Percentiles rank a stretch among this genome's conserved stretches.
Conservation (phyloP, 2,113 vertebrate genomes). For the Saguinus imperator region DNA sequence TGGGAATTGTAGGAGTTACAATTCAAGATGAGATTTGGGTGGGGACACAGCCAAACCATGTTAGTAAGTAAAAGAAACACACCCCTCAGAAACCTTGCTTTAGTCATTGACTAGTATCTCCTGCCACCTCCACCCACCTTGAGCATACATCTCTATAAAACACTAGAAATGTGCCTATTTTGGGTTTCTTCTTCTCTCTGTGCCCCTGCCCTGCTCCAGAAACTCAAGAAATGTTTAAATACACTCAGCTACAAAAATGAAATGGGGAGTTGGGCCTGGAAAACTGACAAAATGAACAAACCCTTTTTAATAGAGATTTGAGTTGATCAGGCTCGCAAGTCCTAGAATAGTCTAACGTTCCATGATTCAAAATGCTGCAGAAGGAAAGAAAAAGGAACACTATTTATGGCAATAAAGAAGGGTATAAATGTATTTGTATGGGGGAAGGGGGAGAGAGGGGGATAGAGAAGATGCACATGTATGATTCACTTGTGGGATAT, state of each 20-base stretch:
- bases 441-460: background rate
- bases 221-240: slow-evolving; percentile 19
- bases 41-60: too few relatives aligned
- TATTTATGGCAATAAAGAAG: slow-evolving; percentile 59
- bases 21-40: too few relatives aligned
- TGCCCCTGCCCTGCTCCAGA: background rate
- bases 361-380: slow-evolving; percentile 36
- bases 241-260: slow-evolving; percentile 37
- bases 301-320: slow-evolving; percentile 21
- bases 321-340: slow-evolving; percentile 1
- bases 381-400: slow-evolving; percentile 37
- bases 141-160: background rate
- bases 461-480: background rate
- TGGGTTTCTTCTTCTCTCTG: background rate
- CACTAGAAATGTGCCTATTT: background rate
- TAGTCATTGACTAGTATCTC: background rate
- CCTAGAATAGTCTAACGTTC: slow-evolving; percentile 1
- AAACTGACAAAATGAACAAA: slow-evolving; percentile 39
- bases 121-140: background rate
- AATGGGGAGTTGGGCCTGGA: background rate
- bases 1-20: too few relatives aligned
- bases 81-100: background rate
- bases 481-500: slow-evolving; percentile 63
- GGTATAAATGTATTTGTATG: slow-evolving; percentile 36
- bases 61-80: background rate